Conservation (phyloP, 2,888 invertebrate species). For the Andrena dorsata region DNA sequence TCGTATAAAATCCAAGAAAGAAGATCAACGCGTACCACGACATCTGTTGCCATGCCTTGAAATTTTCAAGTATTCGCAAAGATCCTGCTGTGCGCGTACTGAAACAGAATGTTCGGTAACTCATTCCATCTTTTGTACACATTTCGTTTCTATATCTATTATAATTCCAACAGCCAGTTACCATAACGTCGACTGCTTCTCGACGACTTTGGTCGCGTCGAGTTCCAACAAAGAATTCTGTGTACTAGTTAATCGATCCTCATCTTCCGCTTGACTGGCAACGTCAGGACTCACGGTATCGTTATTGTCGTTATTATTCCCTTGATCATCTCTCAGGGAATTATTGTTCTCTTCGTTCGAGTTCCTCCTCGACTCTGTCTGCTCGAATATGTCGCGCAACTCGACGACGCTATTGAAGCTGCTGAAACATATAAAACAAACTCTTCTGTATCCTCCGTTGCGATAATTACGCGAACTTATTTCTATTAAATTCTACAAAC, state of each 20-base stretch:
- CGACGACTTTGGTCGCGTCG: slow-evolving; percentile 27
- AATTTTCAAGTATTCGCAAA: slow-evolving; percentile 48
- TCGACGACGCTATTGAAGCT: slow-evolving; percentile 79
- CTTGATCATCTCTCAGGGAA: slow-evolving; percentile 63
- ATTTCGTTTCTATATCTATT: neutral
- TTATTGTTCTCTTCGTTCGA: slow-evolving; percentile 81
- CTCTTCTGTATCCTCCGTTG: neutral
- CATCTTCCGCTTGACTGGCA: neutral
- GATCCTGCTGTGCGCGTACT: slow-evolving; percentile 46
- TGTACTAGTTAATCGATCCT: slow-evolving; percentile 6
- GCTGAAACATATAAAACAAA: slow-evolving; percentile 53
- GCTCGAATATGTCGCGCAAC: slow-evolving; percentile 80
- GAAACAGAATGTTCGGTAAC: slow-evolving; percentile 9
- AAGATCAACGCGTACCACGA: slow-evolving; percentile 77
- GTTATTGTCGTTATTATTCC: neutral
- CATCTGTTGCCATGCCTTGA: slow-evolving; percentile 71
- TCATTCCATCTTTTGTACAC: neutral
- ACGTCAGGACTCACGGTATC: slow-evolving; percentile 20
- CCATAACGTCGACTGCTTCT: slow-evolving; percentile 44
- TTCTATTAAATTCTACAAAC: slow-evolving; percentile 68
- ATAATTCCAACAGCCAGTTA: slow-evolving; percentile 12
- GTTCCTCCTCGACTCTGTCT: slow-evolving; percentile 77
- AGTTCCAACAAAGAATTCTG: slow-evolving; percentile 29
- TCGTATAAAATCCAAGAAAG: slow-evolving; percentile 77
- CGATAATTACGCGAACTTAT: neutral